Percentiles rank a stretch among this genome's conserved stretches.
Conservation (phyloP, 92 coral and sea anemone species). For the Phymanthus crucifer region DNA sequence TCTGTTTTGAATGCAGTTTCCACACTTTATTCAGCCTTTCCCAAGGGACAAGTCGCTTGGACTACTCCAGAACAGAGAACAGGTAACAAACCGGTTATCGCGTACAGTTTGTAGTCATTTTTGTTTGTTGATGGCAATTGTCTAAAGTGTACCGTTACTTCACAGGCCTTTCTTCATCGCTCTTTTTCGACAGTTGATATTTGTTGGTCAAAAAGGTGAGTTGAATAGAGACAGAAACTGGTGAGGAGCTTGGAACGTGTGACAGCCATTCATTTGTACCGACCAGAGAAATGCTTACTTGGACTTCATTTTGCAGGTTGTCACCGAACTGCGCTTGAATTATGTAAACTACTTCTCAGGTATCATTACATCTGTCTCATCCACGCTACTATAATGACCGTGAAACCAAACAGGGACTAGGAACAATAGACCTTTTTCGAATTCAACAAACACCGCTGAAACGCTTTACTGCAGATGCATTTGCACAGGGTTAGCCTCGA, state of each 20-base stretch:
- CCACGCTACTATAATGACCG: no score
- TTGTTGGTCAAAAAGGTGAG: conserved; percentile 91
- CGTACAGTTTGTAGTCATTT: not conserved
- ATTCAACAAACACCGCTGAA: no score
- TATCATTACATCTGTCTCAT: no score
- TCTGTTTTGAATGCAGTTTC: conserved; percentile 91
- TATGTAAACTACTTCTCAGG: conserved; percentile 89
- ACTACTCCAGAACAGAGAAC: conserved; percentile 86
- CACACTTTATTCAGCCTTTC: conserved; percentile 93
- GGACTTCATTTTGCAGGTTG: conserved; percentile 42
- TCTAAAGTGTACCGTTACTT: not conserved
- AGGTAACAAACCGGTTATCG: conserved; percentile 51
- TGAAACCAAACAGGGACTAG: no score
- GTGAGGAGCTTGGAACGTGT: no score
- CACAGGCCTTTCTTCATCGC: conserved; percentile 90
- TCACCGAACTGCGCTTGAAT: conserved; percentile 87
- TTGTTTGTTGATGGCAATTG: no score
- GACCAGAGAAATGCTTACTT: not conserved
- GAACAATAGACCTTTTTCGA: no score
- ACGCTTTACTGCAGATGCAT: no score
- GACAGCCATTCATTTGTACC: not conserved
- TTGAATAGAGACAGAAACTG: not conserved
- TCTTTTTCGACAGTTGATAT: conserved; percentile 86
- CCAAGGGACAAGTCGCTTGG: conserved; percentile 85
- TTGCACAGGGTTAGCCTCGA: no score